A percentile compares a stretch with the other conserved stretches of the same genome.
Evolutionary conservation across 2,888 invertebrate genomes (phyloP).

Genomic region (Drosophila monieri): DNA sequence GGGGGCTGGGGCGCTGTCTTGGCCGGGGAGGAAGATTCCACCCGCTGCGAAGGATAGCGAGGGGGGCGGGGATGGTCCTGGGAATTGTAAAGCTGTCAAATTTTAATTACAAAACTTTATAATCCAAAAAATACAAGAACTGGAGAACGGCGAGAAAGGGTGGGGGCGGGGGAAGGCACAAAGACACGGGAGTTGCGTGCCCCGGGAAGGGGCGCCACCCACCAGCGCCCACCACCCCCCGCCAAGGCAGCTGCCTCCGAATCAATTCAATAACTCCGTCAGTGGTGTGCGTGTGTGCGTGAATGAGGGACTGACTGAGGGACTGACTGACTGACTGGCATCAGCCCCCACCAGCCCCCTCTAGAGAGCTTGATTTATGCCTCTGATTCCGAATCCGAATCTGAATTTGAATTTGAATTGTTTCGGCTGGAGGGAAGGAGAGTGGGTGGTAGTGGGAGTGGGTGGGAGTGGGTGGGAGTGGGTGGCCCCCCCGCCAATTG

Average conservation of each 20-base stretch:
- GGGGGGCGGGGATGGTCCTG: slow-evolving; percentile 43
- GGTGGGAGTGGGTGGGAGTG: too few species aligned
- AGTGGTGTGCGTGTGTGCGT: slow-evolving; percentile 72
- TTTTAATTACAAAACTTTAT: slow-evolving; percentile 79
- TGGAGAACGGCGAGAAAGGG: slow-evolving; percentile 10
- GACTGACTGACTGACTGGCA: slow-evolving; percentile 56
- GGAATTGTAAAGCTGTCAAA: slow-evolving; percentile 79
- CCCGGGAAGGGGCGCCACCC: slow-evolving; percentile 21
- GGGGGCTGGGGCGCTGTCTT: background rate
- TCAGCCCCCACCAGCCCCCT: background rate
- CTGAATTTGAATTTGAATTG: slow-evolving; percentile 56
- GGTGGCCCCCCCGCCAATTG: slow-evolving; percentile 48
- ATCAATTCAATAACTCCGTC: slow-evolving; percentile 72
- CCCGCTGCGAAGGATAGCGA: background rate
- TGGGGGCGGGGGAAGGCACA: background rate
- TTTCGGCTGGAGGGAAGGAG: slow-evolving; percentile 8
- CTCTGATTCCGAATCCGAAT: slow-evolving; percentile 1
- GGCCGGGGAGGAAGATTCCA: slow-evolving; percentile 7
- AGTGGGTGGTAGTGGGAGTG: too few species aligned
- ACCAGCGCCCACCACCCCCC: too few species aligned
- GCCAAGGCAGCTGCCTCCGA: slow-evolving; percentile 30
- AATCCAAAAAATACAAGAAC: slow-evolving; percentile 75
- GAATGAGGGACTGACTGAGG: slow-evolving; percentile 64
- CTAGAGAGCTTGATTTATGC: slow-evolving; percentile 74
- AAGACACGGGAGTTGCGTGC: slow-evolving; percentile 38